Conservation (phyloP, 2,113 vertebrate genomes). For the Thunnus maccoyii region DNA sequence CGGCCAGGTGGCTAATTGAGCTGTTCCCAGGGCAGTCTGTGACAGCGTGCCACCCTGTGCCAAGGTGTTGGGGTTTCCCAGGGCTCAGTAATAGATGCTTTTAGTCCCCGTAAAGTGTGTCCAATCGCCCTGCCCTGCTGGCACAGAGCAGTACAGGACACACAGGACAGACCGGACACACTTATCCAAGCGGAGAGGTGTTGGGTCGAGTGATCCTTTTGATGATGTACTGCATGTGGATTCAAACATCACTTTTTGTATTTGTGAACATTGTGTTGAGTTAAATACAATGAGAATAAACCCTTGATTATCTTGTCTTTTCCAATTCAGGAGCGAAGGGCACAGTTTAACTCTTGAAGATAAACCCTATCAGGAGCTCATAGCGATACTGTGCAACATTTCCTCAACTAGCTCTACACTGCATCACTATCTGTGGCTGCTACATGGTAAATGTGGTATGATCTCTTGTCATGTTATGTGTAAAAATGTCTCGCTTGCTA, state of each 20-base stretch:
- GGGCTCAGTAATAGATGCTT: slow-evolving; percentile 68
- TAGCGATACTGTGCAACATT: not conserved
- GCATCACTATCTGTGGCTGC: not conserved
- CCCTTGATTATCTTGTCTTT: too few species aligned
- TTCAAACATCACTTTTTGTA: slow-evolving; percentile 9
- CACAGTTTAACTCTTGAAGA: not conserved
- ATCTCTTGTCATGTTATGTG: not conserved
- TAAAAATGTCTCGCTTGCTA: not conserved
- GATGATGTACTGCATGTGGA: slow-evolving; percentile 13
- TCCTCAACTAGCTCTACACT: not conserved
- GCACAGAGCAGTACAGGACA: slow-evolving; percentile 45
- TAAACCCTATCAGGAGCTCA: too few species aligned
- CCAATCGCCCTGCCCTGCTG: slow-evolving; percentile 62
- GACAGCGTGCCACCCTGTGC: slow-evolving; percentile 74
- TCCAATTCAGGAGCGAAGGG: too few species aligned
- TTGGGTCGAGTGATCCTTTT: slow-evolving; percentile 37
- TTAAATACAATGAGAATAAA: not conserved
- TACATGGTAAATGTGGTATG: not conserved
- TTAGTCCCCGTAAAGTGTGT: slow-evolving; percentile 66
- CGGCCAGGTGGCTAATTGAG: slow-evolving; percentile 79
- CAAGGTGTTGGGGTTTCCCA: slow-evolving; percentile 77
- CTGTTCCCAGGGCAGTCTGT: slow-evolving; percentile 73
- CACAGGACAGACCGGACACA: slow-evolving; percentile 38
- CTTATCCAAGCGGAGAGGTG: slow-evolving; percentile 36
- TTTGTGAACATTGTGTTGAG: not conserved